Evolutionary conservation across 2,113 vertebrate species (phyloP).

Genomic region (Trematomus loennbergii): DNA sequence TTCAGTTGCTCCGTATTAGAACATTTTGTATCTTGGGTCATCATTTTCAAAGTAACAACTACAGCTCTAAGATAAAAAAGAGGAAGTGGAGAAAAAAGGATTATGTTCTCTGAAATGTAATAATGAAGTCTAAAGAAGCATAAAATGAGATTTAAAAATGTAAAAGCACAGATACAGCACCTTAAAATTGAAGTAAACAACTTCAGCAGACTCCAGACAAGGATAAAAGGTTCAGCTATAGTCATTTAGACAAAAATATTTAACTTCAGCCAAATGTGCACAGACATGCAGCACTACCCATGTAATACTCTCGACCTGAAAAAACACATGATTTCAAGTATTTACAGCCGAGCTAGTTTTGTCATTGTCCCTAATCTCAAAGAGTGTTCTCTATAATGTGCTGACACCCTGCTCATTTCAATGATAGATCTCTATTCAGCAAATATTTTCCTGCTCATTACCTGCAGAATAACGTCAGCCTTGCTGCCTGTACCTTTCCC

Average conservation of each 20-base stretch:
- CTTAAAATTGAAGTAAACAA: neutral
- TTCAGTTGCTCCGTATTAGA: neutral
- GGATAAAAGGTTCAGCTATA: neutral
- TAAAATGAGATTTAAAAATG: neutral
- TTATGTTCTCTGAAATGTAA: neutral
- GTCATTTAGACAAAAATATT: neutral
- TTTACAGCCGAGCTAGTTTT: slow-evolving; percentile 19
- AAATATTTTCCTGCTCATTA: slow-evolving; percentile 71
- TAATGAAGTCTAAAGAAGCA: neutral
- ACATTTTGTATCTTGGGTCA: neutral
- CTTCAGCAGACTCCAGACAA: neutral
- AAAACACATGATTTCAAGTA: neutral
- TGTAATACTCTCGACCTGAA: neutral
- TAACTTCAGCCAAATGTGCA: neutral
- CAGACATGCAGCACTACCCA: neutral
- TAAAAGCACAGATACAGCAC: neutral
- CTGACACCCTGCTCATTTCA: slow-evolving; percentile 61
- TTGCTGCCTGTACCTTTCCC: neutral
- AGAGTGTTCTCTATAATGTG: slow-evolving; percentile 36
- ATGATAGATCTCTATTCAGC: slow-evolving; percentile 68
- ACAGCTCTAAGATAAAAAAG: neutral
- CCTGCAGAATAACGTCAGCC: slow-evolving; percentile 49
- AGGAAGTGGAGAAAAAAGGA: neutral
- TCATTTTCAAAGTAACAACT: neutral
- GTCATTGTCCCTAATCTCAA: slow-evolving; percentile 18